phyloP scores from a whole-genome alignment of 2,888 invertebrate genomes.

The Eupithecia subumbrata region DNA sequence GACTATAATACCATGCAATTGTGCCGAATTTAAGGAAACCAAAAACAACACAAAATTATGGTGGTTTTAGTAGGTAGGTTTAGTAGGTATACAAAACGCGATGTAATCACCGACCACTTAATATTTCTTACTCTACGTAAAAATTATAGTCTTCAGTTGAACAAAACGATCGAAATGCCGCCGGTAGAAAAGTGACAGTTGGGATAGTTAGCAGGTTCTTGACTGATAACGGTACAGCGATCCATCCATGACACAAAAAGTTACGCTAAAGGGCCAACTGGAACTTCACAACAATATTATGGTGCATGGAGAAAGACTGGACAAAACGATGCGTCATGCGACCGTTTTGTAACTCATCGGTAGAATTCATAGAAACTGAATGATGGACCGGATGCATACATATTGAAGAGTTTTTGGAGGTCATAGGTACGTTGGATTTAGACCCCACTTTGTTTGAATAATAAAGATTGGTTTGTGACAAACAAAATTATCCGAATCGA shows the following conservation, averaged over 20 bases:
- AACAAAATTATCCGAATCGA: not conserved
- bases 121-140: not conserved
- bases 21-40: not conserved
- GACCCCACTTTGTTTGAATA: not conserved
- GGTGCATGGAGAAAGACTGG: constrained; percentile 7
- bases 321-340: constrained; percentile 14
- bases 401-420: constrained; percentile 10
- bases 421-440: not conserved
- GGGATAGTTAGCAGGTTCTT: constrained; percentile 9
- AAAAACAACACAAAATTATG: not conserved
- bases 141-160: not conserved
- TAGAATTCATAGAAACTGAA: not conserved
- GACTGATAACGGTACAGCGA: constrained; percentile 10
- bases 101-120: not conserved
- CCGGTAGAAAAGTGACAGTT: constrained; percentile 8
- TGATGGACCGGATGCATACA: constrained; percentile 10
- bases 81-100: not conserved
- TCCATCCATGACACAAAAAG: constrained; percentile 5
- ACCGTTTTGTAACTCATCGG: constrained; percentile 9
- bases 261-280: constrained; percentile 12
- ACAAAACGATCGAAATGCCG: constrained; percentile 4
- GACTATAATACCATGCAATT: not conserved
- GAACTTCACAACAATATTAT: constrained; percentile 11
- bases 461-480: not conserved
- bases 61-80: not conserved